Base-by-base conservation (phyloP, 2,888 invertebrate genomes). In the Serripes groenlandicus region DNA sequence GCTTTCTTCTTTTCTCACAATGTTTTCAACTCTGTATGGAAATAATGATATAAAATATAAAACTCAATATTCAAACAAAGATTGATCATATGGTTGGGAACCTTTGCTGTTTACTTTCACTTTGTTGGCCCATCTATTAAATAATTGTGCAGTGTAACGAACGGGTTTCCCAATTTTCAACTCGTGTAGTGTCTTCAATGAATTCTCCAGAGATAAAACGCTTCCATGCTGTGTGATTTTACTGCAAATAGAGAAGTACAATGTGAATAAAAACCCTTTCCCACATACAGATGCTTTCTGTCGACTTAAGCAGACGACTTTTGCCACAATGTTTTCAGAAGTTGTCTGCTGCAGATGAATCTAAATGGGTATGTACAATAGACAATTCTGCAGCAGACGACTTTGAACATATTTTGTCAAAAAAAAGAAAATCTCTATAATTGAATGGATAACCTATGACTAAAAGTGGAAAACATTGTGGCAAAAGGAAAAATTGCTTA, bases 1-100 rank as follows among this genome's bases (percentile, higher is more conserved):
- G 21, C 21, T 49, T 2, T 49, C 49, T 49, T 5, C 49, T 5
- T 49, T 49, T 49, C 49, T 21, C 2, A 49, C 49, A 49, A 49
- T 49, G 49, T 49, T 49, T 49, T 49, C 7, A 49, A 49, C 42
- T 42, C 15, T 42, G 9, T 42, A 15, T 42, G 9, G n/a, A 54
- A 54, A 54, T 26, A 56, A 5, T 11, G 26, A 56, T 15, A 11
- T 26, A 26, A 56, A 56, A 42, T 11, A 18, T 11, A 42, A 1
- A 56, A 54, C 2, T 62, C 34, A 62, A 32, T 62, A 62, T 62
- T 62, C 62, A 62, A 62, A 34, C n/a, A 62, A 3, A n/a, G 62
- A 62, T 35, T 62, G 62, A 7, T 34, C 5, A 34, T 32, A 34
- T 3, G 34, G 62, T 34, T 34, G 9, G 2, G 34, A 34, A n/a